Conservation (phyloP, 2,113 vertebrate genomes). For the Hippocampus guttulatus region DNA sequence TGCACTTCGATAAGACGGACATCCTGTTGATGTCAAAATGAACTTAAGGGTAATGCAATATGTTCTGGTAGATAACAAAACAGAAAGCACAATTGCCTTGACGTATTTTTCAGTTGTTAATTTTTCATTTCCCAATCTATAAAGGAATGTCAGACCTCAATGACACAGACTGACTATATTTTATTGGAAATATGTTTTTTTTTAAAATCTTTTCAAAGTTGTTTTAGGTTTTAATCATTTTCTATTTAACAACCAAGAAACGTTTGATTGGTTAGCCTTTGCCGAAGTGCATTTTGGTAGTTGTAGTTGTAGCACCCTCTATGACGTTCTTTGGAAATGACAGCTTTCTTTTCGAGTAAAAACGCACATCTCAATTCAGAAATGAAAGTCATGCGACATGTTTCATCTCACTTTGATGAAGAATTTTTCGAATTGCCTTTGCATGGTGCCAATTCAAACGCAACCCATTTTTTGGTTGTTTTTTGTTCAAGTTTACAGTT, state of each 20-base stretch:
- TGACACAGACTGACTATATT: background rate
- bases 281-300: background rate
- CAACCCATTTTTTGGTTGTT: background rate
- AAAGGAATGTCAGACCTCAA: background rate
- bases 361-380: background rate
- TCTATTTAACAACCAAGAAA: background rate
- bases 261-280: background rate
- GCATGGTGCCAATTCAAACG: background rate
- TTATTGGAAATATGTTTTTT: background rate
- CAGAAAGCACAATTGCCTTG: background rate
- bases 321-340: background rate
- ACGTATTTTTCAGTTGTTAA: background rate
- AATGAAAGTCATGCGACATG: background rate
- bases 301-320: background rate
- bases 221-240: too few species aligned
- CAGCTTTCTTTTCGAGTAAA: background rate
- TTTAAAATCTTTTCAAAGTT: background rate
- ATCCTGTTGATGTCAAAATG: slow-evolving; percentile 45
- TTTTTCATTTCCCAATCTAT: background rate
- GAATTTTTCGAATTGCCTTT: background rate
- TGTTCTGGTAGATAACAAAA: background rate
- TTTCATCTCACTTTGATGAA: background rate
- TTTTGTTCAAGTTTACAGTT: slow-evolving; percentile 30
- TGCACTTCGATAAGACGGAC: slow-evolving; percentile 31
- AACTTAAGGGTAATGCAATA: slow-evolving; percentile 6